Evolutionary conservation across 2,888 invertebrate species (phyloP).

Genomic region (Miltochrista miniata): DNA sequence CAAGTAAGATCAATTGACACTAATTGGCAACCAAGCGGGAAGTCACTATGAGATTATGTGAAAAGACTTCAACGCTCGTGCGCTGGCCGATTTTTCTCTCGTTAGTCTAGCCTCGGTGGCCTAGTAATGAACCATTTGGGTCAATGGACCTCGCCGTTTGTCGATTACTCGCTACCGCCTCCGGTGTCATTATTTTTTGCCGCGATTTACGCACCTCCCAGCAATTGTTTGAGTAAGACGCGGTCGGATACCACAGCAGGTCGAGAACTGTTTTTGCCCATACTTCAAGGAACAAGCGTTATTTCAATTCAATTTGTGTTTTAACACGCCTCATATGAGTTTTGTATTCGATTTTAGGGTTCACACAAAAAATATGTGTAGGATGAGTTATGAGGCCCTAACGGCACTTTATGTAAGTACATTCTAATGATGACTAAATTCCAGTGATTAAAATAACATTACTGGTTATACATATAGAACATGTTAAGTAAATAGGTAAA

Average conservation of each 20-base stretch:
- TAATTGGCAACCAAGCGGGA: slow-evolving; percentile 38
- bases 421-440: background rate
- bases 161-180: slow-evolving; percentile 60
- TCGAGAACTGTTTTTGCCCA: slow-evolving; percentile 45
- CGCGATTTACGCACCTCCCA: slow-evolving; percentile 54
- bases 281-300: slow-evolving; percentile 9
- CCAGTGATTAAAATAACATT: background rate
- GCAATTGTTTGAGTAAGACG: slow-evolving; percentile 62
- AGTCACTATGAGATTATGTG: slow-evolving; percentile 13
- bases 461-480: too few relatives aligned
- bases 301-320: slow-evolving; percentile 8
- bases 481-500: too few relatives aligned
- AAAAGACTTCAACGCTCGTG: slow-evolving; percentile 34
- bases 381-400: slow-evolving; percentile 42
- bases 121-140: slow-evolving; percentile 78
- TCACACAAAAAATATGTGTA: slow-evolving; percentile 47
- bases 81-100: slow-evolving; percentile 75
- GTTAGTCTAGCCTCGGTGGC: slow-evolving; percentile 60
- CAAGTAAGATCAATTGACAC: slow-evolving; percentile 39
- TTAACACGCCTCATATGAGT: slow-evolving; percentile 42
- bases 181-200: slow-evolving; percentile 70
- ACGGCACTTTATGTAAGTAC: slow-evolving; percentile 42
- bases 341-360: slow-evolving; percentile 32
- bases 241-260: slow-evolving; percentile 54
- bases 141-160: slow-evolving; percentile 81